Conservation (phyloP, 2,797 vertebrate genomes). For the Enoplosus armatus region DNA sequence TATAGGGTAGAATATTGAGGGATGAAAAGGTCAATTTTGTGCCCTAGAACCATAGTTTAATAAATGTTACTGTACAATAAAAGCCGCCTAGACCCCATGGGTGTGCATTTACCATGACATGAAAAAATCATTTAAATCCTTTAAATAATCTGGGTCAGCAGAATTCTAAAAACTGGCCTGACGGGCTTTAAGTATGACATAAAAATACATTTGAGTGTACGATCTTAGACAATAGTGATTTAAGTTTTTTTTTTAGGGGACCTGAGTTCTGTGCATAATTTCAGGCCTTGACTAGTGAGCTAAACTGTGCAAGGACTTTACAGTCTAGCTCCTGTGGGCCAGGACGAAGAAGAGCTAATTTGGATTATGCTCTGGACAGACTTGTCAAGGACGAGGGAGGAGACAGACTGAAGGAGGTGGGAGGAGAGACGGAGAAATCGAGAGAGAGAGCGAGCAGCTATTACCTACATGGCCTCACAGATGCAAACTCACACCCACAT, state of each 20-base stretch:
- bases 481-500: slow-evolving; percentile 13
- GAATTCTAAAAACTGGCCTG: not conserved
- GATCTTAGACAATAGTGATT: not conserved
- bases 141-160: not conserved
- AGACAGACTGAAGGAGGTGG: slow-evolving; percentile 13
- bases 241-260: not conserved
- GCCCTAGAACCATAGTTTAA: not conserved
- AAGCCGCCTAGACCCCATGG: not conserved
- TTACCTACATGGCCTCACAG: not conserved
- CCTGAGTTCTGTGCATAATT: not conserved
- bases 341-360: not conserved
- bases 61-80: not conserved
- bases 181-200: not conserved
- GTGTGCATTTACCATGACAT: not conserved
- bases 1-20: not conserved
- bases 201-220: not conserved
- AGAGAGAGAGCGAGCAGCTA: slow-evolving; percentile 9
- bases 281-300: not conserved
- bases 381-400: slow-evolving; percentile 1
- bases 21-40: not conserved
- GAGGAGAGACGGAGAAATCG: slow-evolving; percentile 3
- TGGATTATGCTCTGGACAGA: not conserved
- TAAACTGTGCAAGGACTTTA: not conserved
- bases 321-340: not conserved
- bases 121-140: too few relatives aligned